Evolutionary conservation across 1,140 invertebrate species (phyloP), one percentile per base, ranked within the genome.

Genomic region (Ceratitis capitata): DNA sequence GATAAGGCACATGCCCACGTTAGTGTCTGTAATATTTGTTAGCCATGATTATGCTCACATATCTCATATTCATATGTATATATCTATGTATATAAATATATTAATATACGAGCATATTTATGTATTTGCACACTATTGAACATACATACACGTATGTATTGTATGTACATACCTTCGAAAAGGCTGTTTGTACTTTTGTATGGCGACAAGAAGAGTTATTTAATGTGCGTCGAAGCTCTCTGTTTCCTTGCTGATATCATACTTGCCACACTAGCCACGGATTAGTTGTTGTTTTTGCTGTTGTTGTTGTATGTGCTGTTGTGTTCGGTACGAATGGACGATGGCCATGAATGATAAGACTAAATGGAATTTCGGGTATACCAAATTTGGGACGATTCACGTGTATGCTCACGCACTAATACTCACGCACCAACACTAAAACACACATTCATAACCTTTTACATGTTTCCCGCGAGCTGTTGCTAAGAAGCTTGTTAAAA

Each of bases 371-470:
- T 69, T 69, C 32, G 64, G 64, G 29, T 39, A 69, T 42, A 69
- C 64, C 64, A 69, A 69, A 69, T 69, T 69, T 69, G 64, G 64
- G 29, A n/a, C n/a, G n/a, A n/a, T n/a, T n/a, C n/a, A n/a, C n/a
- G n/a, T n/a, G n/a, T n/a, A n/a, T n/a, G 32, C 64, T 39, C 32
- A 42, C 64, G 64, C 64, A n/a, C n/a, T n/a, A n/a, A n/a, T n/a
- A n/a, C n/a, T 69, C 64, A 69, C 64, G 64, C 35, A 69, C 5
- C 61, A 32, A 42, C 64, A 42, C 32, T n/a, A 6, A 56, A 6
- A 23, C 32, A 42, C 35, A 39, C 35, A n/a, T 69, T 39, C 35
- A 42, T 39, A 35, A 23, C 16, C n/a, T 23, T 39, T 29, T 7
- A 1, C 23, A 26, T 61, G 58, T 29, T 61, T 61, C 58, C 9